Evolutionary conservation across 2,888 invertebrate species (phyloP).

Genomic region (Siphonodentalium dalli): DNA sequence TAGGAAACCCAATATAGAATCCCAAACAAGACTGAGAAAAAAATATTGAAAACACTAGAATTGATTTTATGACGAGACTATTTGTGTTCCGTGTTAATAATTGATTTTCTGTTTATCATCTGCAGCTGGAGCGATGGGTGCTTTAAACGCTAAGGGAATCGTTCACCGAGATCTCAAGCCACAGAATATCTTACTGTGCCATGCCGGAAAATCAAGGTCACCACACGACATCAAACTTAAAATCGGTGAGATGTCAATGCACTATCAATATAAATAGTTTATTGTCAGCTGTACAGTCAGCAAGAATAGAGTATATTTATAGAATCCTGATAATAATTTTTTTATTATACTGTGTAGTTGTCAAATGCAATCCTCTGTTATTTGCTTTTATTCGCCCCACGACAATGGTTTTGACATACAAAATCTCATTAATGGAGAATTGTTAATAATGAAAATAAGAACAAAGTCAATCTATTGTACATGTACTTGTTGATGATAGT

Average conservation of each 20-base stretch:
- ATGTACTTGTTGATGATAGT: no score
- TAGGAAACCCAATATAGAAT: no score
- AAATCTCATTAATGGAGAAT: no score
- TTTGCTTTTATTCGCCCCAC: no score
- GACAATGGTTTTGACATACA: no score
- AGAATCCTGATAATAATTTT: not conserved
- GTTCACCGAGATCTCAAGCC: slow-evolving; percentile 99
- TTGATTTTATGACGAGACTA: no score
- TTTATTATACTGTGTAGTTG: not conserved
- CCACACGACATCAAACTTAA: slow-evolving; percentile 91
- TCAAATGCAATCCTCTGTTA: no score
- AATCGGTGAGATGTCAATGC: slow-evolving; percentile 76
- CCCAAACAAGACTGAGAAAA: no score
- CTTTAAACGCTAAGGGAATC: slow-evolving; percentile 95
- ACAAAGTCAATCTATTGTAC: no score
- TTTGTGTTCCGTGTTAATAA: no score
- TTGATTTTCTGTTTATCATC: slow-evolving; percentile 20
- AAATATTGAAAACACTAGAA: no score
- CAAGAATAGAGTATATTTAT: not conserved
- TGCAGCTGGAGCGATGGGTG: slow-evolving; percentile 94
- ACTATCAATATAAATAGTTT: not conserved
- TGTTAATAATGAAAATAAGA: no score
- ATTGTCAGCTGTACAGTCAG: not conserved
- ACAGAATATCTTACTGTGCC: slow-evolving; percentile 96
- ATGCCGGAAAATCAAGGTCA: slow-evolving; percentile 74